Percentiles rank a stretch among this genome's conserved stretches.
Conservation (phyloP, 2,113 vertebrate species). For the Leptobrachium leishanense region DNA sequence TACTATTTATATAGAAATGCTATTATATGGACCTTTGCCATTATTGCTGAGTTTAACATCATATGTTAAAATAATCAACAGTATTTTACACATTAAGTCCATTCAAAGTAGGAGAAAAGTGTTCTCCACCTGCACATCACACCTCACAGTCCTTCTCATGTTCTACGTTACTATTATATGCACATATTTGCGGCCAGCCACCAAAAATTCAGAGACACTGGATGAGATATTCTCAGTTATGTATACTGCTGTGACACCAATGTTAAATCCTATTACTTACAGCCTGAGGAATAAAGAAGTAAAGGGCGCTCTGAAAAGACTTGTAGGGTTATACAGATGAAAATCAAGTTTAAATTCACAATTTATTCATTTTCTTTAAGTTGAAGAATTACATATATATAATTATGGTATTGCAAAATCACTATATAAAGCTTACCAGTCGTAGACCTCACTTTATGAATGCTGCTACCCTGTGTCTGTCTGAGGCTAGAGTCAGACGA, state of each 20-base stretch:
- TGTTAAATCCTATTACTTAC: conserved; percentile 31
- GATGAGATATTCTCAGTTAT: conserved; percentile 26
- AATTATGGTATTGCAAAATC: no score
- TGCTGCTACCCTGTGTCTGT: no score
- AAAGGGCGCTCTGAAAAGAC: neutral
- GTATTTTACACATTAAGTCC: conserved; percentile 23
- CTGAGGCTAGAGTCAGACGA: no score
- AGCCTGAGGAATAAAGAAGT: conserved; percentile 43
- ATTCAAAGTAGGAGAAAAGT: conserved; percentile 12
- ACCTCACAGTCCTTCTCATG: conserved; percentile 26
- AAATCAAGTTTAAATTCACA: no score
- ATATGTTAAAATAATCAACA: conserved; percentile 16
- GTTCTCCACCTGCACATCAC: conserved; percentile 40
- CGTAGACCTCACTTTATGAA: no score
- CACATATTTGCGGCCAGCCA: conserved; percentile 29
- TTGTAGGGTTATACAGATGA: neutral
- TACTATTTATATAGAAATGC: conserved; percentile 10
- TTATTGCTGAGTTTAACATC: conserved; percentile 28
- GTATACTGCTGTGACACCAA: conserved; percentile 21
- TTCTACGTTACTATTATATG: conserved; percentile 30
- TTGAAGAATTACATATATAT: no score
- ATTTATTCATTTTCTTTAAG: no score
- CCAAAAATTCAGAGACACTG: conserved; percentile 2
- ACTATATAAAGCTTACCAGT: no score
- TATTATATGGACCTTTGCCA: conserved; percentile 10